Percentiles rank a stretch among this genome's conserved stretches.
Evolutionary conservation across 2,113 vertebrate species (phyloP).

Genomic region (Strix aluco): DNA sequence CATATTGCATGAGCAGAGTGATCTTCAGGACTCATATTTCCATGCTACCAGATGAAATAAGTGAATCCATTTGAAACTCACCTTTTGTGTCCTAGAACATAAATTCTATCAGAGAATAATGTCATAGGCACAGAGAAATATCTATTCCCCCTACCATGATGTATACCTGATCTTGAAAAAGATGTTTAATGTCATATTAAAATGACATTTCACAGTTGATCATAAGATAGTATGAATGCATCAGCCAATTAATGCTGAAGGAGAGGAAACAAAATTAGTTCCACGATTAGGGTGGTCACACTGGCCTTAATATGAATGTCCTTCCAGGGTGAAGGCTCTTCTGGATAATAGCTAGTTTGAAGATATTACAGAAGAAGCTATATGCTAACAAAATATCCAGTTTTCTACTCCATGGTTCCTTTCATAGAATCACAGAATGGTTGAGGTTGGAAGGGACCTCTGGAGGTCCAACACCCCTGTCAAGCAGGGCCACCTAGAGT

Average conservation of each 20-base stretch:
- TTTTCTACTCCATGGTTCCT: neutral
- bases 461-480: neutral
- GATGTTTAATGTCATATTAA: neutral
- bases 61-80: neutral
- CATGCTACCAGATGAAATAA: neutral
- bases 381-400: neutral
- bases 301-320: neutral
- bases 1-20: neutral
- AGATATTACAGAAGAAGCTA: neutral
- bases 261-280: neutral
- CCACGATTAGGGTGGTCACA: neutral
- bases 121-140: neutral
- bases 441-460: neutral
- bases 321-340: neutral
- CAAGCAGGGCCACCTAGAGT: neutral
- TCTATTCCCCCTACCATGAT: neutral
- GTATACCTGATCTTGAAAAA: neutral
- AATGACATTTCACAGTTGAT: neutral
- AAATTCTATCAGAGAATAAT: neutral
- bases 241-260: neutral
- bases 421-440: neutral
- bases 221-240: neutral
- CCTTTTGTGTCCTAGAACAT: neutral
- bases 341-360: neutral
- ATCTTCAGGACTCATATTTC: neutral